These are phyloP conservation scores for Motacilla alba DNA, from an alignment of 2,113 vertebrate genomes.

Conservation along the genomic window DNA sequence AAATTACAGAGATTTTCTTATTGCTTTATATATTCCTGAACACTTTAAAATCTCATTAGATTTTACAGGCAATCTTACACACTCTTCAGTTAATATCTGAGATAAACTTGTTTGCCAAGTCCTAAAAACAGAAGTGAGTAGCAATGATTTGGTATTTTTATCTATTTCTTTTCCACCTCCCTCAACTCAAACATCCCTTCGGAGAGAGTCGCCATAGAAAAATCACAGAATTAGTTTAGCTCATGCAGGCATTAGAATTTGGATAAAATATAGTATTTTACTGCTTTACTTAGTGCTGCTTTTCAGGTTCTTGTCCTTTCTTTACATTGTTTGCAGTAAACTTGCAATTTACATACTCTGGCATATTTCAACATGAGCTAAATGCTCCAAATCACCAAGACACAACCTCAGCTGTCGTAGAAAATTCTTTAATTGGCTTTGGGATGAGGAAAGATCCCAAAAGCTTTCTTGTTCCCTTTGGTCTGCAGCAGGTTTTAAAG, in stretches of 20 bases:
- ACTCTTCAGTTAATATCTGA: background rate
- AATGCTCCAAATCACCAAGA: background rate
- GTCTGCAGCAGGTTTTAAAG: background rate
- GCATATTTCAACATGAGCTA: background rate
- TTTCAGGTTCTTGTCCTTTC: background rate
- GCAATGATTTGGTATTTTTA: background rate
- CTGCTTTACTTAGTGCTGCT: background rate
- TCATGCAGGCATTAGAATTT: background rate
- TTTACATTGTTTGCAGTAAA: background rate
- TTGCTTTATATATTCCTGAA: slow-evolving; percentile 18
- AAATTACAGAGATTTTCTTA: slow-evolving; percentile 68
- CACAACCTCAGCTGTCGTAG: accelerated
- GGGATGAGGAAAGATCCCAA: background rate
- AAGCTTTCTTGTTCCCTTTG: background rate
- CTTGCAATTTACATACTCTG: background rate
- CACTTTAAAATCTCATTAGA: slow-evolving; percentile 11
- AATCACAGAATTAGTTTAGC: background rate
- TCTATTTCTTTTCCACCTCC: background rate
- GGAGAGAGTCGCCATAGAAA: accelerated
- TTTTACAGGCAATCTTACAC: background rate
- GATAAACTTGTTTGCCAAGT: background rate
- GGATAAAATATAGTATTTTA: background rate
- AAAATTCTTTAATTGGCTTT: background rate
- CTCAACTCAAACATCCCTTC: background rate
- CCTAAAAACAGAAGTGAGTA: background rate